Base-by-base conservation (phyloP, 1,140 invertebrate species). In the Heliothis subflexa region DNA sequence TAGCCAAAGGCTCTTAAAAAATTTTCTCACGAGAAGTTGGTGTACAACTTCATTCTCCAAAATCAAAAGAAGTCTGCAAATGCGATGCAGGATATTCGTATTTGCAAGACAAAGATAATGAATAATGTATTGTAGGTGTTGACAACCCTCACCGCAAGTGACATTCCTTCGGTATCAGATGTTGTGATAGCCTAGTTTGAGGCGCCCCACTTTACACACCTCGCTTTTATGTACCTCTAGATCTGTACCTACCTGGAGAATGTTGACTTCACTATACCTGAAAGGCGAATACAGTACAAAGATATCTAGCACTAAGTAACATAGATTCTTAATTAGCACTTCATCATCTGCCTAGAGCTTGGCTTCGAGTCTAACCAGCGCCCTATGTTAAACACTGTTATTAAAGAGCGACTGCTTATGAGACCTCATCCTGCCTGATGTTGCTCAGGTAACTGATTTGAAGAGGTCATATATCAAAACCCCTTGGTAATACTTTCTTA, bases 121-220 rank as follows among this genome's bases (percentile, higher is more conserved):
- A 57, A 57, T 59, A 25, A 11, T 14, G 1, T 16, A 9, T 0
- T 12, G 9, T n/a, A 0, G 7, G 55, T 49, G 5, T 40, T 40
- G 59, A 13, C 21, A 40, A 52, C 55, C 59, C 47, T 52, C 16
- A 0, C 14, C 11, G 50, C 61, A 68, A 49, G 52, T 57, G 61
- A 28, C 75, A 68, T 78, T 66, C 75, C 75, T 40, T 62, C 40
- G 72, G 57, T 75, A 75, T 75, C 50, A 66, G 33, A 66, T 78
- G 50, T 66, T 50, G 21, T 66, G 75, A 78, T 78, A 78, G 75
- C 75, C 75, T 66, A 78, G 75, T 78, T 78, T 16, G 62, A 50
- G n/a, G 25, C 49, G 61, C 75, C 75, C 75, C 62, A 78, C 75
- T 62, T 72, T 74, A 47, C 71, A 62, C 21, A n/a, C 55, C 45